Base-by-base conservation (phyloP, 2,888 invertebrate species). In the Megaustenia siamemsis region DNA sequence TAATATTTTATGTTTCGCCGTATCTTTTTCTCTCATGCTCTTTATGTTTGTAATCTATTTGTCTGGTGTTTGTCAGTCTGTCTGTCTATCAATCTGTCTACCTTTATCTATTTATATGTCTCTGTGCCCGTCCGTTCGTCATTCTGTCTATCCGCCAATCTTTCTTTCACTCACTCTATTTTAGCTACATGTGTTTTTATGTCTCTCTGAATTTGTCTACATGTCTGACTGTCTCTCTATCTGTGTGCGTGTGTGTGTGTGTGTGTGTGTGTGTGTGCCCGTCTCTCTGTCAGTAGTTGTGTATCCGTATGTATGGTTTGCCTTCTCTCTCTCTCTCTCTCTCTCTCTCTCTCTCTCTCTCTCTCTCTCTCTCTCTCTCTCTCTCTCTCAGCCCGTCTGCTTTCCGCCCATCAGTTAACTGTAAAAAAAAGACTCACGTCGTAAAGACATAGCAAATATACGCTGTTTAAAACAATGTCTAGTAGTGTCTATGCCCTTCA, bases 41-140 rank as follows among this genome's bases (percentile, higher is more conserved):
- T n/a, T n/a, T n/a, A n/a, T n/a, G n/a, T n/a, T n/a, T n/a, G n/a
- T n/a, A n/a, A 60, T 60, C 56, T 60, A 45, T 49, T 38, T 68
- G 21, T 53, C 43, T 81, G n/a, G n/a, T n/a, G 53, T 69, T 71
- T 81, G 69, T 68, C 71, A 45, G 49, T 81, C 53, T 45, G 49
- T 69, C 68, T 68, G 69, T 81, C 81, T 81, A 81, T 71, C 68
- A 69, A 69, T 82, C 73, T 73, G 40, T 79, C 63, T 79, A 53
- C 21, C 53, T 53, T 5, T 60, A 28, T 28, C 60, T 60, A 28
- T 28, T 28, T 60, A 28, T 28, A n/a, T 60, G 4, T 28, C 10
- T 28, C n/a, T 28, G 1, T 60, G 1, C 28, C n/a, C n/a, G 28
- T 2, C 28, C 28, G 6, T 60, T 5, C n/a, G 28, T 60, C n/a